Conservation (phyloP, 1,140 invertebrate genomes). For the Pogonomyrmex barbatus region DNA sequence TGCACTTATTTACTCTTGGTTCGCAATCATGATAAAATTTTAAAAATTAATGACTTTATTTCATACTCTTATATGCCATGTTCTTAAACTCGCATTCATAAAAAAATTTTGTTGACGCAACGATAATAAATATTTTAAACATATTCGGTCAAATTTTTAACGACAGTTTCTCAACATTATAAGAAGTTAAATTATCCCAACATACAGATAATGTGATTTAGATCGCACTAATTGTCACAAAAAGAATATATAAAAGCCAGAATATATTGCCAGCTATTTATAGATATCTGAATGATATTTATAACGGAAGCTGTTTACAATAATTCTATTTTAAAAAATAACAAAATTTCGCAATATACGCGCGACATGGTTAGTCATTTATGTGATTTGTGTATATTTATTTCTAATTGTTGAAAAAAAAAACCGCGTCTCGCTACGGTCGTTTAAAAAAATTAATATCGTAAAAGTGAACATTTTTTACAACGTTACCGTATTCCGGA, state of each 20-base stretch:
- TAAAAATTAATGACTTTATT: neutral
- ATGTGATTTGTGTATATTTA: neutral
- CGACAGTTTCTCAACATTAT: neutral
- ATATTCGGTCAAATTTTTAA: neutral
- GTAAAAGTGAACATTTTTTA: neutral
- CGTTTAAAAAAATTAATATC: conserved; percentile 50
- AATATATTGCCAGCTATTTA: neutral
- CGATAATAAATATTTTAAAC: neutral
- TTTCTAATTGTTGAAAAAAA: conserved; percentile 35
- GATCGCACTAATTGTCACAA: neutral
- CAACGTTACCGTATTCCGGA: neutral
- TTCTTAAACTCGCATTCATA: neutral
- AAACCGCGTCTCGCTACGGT: neutral
- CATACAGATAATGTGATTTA: neutral
- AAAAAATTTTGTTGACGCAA: neutral
- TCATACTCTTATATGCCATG: neutral
- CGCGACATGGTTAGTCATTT: neutral
- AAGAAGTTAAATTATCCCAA: neutral
- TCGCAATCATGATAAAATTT: neutral
- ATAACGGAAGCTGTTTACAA: neutral
- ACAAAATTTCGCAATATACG: neutral
- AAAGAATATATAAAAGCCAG: neutral
- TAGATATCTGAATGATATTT: neutral
- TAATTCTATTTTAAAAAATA: neutral
- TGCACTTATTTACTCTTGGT: neutral